A percentile compares a stretch with the other conserved stretches of the same genome.
phyloP scores from a whole-genome alignment of 2,113 vertebrate species.

The Dromiciops gliroides region DNA sequence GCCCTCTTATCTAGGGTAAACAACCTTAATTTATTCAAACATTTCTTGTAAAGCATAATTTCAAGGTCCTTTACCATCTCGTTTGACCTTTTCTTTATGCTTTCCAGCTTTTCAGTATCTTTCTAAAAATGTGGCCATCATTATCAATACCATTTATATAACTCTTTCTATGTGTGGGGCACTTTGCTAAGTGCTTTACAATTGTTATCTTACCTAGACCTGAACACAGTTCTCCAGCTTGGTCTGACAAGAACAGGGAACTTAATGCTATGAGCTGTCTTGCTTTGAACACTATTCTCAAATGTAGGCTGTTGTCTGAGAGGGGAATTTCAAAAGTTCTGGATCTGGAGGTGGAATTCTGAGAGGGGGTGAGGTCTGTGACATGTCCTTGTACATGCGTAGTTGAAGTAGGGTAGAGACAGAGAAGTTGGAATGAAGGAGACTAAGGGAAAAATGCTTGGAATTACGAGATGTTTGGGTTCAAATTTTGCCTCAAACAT shows the following conservation, averaged over 20 bases:
- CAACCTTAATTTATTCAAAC: background rate
- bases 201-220: background rate
- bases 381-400: background rate
- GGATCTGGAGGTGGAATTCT: background rate
- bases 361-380: background rate
- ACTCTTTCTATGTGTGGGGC: background rate
- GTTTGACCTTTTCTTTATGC: background rate
- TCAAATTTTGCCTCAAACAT: background rate
- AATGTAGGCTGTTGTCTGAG: background rate
- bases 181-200: background rate
- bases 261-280: background rate
- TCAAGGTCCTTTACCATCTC: background rate
- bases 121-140: background rate
- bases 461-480: background rate
- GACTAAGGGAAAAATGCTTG: background rate
- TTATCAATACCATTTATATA: background rate
- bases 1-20: background rate
- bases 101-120: background rate
- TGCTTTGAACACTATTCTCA: background rate
- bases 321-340: background rate
- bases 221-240: background rate
- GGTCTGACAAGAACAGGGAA: background rate
- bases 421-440: background rate
- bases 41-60: background rate
- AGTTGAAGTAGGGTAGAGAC: background rate